Evolutionary conservation across 2,888 invertebrate genomes (phyloP), one percentile per base, ranked within the genome.

Genomic region (Timema cristinae): DNA sequence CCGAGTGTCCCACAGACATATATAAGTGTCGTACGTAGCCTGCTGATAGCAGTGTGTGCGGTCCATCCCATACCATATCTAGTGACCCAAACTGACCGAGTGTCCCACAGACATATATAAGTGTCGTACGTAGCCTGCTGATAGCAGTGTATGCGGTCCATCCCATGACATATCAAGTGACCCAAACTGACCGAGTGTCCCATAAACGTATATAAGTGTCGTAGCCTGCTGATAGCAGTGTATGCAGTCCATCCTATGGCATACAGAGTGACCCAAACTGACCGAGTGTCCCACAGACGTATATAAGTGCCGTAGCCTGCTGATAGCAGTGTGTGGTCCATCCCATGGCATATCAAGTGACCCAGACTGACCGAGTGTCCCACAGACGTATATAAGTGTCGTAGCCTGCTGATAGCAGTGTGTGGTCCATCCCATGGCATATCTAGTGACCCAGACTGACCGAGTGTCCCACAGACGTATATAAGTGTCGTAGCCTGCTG

Each of bases 61-160:
- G 32, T 32, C 32, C 32, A 32, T 32, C 32, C 32, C 32, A 32
- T 32, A 4, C 1, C 32, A 32, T 32, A 32, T 32, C 32, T 2
- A 32, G 32, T 32, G 32, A 32, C 32, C 32, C 32, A 32, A 4
- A 32, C 63, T 63, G 11, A 63, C 63, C 63, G 63, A 32, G 48
- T 48, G n/a, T 63, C 63, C 63, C 63, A 63, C 47, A 63, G 9
- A 10, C 9, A 5, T 13, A 63, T 47, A 48, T 48, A 47, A 10
- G 63, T 63, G 63, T 63, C 63, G 47, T 63, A 63, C 63, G 47
- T 63, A 63, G 63, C 63, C n/a, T 10, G 47, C 63, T 13, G 63
- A 6, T 0, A 63, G 47, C 11, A 63, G 10, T 2, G 16, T 11
- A 7, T 47, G 15, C 9, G 32, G 9, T 9, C 16, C 16, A 32